Base-by-base conservation (phyloP, 2,113 vertebrate genomes). In the Lepidothrix coronata region DNA sequence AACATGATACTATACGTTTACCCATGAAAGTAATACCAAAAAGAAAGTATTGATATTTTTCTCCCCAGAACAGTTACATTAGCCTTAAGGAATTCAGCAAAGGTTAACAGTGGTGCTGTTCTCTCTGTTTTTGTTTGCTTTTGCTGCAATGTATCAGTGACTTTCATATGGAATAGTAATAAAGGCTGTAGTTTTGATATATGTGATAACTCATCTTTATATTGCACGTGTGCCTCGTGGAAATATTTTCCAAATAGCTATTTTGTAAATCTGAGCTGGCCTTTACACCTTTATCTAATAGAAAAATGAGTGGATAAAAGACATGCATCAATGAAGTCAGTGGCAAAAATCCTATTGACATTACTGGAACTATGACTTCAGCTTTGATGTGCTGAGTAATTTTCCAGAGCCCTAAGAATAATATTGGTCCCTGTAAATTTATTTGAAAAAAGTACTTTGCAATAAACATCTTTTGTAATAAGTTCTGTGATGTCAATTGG, bases 201-300 rank as follows among this genome's bases (percentile, higher is more conserved):
- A 30, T 67, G 33, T 88, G 58, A 41, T 57, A 85, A 68, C 23
- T 88, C 46, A 27, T 52, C 65, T 74, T 68, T 46, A 71, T 93
- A 74, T 83, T 94, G 90, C 92, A 93, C 10, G 28, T 72, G 92
- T 89, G 83, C 85, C 78, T 95, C 80, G 44, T 77, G 35, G 52
- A 79, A 83, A 58, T 93, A 88, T 55, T 90, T 92, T 90, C 91
- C 55, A 84, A 48, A 84, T 74, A 93, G 61, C 55, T 93, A 22
- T 87, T 96, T 96, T 96, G 93, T 41, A 91, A 88, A 58, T 84
- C 67, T 86, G 59, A 88, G 72, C 73, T 91, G 82, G 72, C 3
- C 52, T 96, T 94, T 85, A 75, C 59, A 85, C 4, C 14, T 75
- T 74, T 88, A 39, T 77, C 35, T 74, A 27, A 62, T 21, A 77